Conservation (phyloP, 2,888 invertebrate genomes). For the Ectemnius lituratus region DNA sequence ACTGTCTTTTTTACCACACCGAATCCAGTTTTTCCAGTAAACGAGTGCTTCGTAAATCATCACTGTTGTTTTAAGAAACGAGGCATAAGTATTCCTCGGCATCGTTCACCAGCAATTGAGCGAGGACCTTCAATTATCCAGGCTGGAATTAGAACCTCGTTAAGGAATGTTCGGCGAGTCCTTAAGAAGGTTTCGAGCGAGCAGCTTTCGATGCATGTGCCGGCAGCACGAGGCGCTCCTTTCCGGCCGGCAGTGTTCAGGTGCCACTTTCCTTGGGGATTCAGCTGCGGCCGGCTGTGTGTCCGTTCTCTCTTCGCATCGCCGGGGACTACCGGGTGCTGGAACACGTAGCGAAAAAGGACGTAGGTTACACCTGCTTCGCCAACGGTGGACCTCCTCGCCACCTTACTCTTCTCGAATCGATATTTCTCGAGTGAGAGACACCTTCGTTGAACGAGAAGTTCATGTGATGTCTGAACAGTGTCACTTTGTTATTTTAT, state of each 20-base stretch:
- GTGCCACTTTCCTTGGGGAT: constrained; percentile 67
- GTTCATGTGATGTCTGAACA: no score
- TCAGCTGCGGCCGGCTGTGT: constrained; percentile 67
- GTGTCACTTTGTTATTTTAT: no score
- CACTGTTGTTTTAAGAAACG: no score
- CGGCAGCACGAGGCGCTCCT: constrained; percentile 6
- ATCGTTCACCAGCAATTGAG: constrained; percentile 10
- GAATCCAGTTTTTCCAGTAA: no score
- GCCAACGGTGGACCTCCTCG: constrained; percentile 46
- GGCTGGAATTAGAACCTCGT: constrained; percentile 55
- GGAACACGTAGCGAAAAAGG: constrained; percentile 58
- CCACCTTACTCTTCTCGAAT: not conserved
- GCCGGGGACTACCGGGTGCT: constrained; percentile 66
- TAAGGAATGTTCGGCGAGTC: constrained; percentile 45
- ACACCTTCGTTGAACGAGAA: no score
- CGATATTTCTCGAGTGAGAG: not conserved
- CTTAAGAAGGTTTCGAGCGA: constrained; percentile 19
- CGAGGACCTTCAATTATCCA: constrained; percentile 21
- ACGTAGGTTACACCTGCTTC: constrained; percentile 69
- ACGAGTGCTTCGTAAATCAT: no score
- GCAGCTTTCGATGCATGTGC: constrained; percentile 15
- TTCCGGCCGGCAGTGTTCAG: constrained; percentile 59
- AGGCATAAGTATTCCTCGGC: constrained; percentile 15
- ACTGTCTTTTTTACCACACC: no score
- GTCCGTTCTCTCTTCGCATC: constrained; percentile 41